A percentile compares a stretch with the other conserved stretches of the same genome.
phyloP scores from a whole-genome alignment of 1,140 invertebrate species.

The Homalodisca vitripennis region DNA sequence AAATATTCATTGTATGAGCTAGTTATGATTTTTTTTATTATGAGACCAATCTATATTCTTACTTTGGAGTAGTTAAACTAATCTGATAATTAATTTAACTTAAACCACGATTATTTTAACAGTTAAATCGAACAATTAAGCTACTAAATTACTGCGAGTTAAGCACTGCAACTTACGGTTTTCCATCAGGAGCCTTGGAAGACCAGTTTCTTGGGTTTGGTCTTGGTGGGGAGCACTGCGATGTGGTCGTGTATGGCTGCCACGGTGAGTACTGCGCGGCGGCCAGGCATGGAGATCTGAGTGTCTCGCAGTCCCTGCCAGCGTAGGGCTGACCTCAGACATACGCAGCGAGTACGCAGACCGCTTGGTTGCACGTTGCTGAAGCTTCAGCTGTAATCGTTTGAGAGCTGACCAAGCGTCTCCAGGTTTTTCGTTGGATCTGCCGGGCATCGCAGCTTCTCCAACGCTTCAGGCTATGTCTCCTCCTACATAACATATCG shows the following conservation, averaged over 20 bases:
- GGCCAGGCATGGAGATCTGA: slow-evolving; percentile 93
- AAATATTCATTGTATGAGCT: too few relatives aligned
- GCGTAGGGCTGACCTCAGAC: slow-evolving; percentile 84
- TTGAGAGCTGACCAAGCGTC: slow-evolving; percentile 67
- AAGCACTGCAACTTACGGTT: slow-evolving; percentile 59
- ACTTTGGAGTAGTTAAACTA: too few relatives aligned
- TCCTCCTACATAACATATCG: slow-evolving; percentile 38
- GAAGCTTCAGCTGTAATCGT: slow-evolving; percentile 69
- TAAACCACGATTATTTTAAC: too few relatives aligned
- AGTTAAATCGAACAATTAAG: too few relatives aligned
- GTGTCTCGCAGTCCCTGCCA: slow-evolving; percentile 78
- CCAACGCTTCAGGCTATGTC: slow-evolving; percentile 72
- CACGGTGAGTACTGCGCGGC: slow-evolving; percentile 72
- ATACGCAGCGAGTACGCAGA: slow-evolving; percentile 78
- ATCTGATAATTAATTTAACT: too few relatives aligned
- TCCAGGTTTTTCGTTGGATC: slow-evolving; percentile 75
- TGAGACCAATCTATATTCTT: too few relatives aligned
- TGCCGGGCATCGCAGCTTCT: slow-evolving; percentile 64
- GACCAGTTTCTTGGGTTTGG: slow-evolving; percentile 96
- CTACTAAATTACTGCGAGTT: too few relatives aligned
- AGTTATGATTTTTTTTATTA: too few relatives aligned
- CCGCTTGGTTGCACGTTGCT: slow-evolving; percentile 63
- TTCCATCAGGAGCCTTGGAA: slow-evolving; percentile 94
- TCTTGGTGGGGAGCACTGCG: slow-evolving; percentile 95
- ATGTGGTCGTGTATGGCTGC: slow-evolving; percentile 82